Base-by-base conservation (phyloP, 2,797 vertebrate species). In the Hemitrygon akajei region DNA sequence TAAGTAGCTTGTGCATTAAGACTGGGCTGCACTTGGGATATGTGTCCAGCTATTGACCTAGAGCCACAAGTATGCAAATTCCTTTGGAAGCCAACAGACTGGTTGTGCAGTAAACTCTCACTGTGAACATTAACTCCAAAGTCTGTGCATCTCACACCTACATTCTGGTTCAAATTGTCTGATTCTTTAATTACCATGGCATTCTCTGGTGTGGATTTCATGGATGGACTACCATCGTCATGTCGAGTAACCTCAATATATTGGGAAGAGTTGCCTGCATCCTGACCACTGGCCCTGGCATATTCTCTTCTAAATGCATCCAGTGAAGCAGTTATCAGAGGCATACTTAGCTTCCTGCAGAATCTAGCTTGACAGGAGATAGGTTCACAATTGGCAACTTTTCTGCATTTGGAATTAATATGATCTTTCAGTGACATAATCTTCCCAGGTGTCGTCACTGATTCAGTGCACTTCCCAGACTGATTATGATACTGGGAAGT, bases 231-330 rank as follows among this genome's bases (percentile, higher is more conserved):
- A 69, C 34, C 37, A 37, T 34, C 20, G 34, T 20, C 30, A 12
- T 30, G 9, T 9, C 47, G 66, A 92, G 71, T 47, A 10, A 37
- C 0, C 40, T 12, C 94, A 92, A 0, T 94, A 93, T 95, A 92
- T 27, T 92, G 47, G 0, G 1, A 0, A 94, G 56, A 40, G 37
- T 18, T 94, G 94, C 93, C 22, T 93, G 11, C 0, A 12, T 69
- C 56, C 76, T 80, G 0, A 75, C 93, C 79, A 94, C 93, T 79
- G 94, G 86, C 34, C 9, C 96, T 97, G 69, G 96, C 97, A 94
- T 97, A 98, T 0, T 94, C 95, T 95, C 97, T 98, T 95, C 97
- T 97, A 95, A 99, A 99, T 94, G 95, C 97, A 94, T 99, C 98
- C 93, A 99, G 97, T 0, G 98, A 98, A 76, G 98, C 98, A 47